These are phyloP conservation scores for Matsumurasca onukii DNA, from an alignment of 1,140 invertebrate genomes.

Conservation along the genomic window DNA sequence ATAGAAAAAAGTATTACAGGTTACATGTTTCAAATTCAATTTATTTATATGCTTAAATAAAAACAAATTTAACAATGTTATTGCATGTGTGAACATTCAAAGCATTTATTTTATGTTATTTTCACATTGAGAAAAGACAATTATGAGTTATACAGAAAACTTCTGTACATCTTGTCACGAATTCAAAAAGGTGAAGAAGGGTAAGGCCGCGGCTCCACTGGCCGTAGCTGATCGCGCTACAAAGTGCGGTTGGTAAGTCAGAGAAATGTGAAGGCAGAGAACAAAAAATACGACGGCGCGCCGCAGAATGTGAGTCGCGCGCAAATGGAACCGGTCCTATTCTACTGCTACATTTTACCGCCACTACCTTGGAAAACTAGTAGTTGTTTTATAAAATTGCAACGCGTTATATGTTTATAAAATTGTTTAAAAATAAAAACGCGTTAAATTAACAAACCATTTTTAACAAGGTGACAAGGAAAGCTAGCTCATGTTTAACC, in stretches of 20 bases:
- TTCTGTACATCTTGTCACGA: no score
- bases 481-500: neutral
- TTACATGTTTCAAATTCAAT: no score
- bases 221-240: neutral
- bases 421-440: neutral
- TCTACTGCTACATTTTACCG: neutral
- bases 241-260: neutral
- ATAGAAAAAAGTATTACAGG: no score
- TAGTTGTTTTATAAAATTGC: neutral
- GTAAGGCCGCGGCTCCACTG: neutral
- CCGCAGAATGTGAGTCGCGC: neutral
- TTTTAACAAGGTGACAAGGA: neutral
- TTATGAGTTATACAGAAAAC: no score
- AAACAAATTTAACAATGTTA: no score
- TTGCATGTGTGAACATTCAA: no score
- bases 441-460: neutral
- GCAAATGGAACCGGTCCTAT: neutral
- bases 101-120: no score
- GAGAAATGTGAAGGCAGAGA: constrained; percentile 18
- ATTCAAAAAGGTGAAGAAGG: no score
- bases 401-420: no score
- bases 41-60: no score
- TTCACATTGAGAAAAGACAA: no score
- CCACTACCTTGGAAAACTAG: neutral
- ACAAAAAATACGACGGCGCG: neutral